Evolutionary conservation across 2,113 vertebrate genomes (phyloP), one percentile per base, ranked within the genome.

Genomic region (Strix uralensis): DNA sequence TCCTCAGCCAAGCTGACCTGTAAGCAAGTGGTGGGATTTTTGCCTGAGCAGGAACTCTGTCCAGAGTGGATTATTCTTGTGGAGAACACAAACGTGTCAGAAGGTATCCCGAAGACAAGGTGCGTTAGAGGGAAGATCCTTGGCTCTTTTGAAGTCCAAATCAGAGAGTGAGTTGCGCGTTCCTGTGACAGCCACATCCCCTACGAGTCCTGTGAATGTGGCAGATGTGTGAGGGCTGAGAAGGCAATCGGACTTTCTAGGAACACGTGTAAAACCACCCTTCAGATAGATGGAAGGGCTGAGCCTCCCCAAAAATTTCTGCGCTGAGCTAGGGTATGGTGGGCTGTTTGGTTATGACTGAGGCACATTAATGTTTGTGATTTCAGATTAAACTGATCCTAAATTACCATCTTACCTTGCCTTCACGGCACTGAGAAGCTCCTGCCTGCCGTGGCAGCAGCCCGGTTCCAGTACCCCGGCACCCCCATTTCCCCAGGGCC

Each of bases 141-240:
- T 42, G 15, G 10, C 9, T 61, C n/a, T 51, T 67, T 10, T 5
- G 34, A 61, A 86, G 47, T 42, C 38, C 62, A 5, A 81, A 85
- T 26, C 30, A 67, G 62, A 26, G 47, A 36, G 52, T 4, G 22
- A 52, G 38, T 22, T 63, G 78, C 14, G 18, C 7, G 2, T 71
- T 42, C 29, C 70, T 51, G 0, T 5, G 17, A 63, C 79, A 90
- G 61, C 19, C 79, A 11, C 55, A 32, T 63, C 22, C 79, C 58
- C 44, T 2, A 0, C 0, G 23, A 44, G 46, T 21, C 46, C 27
- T 9, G 0, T 10, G 42, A 62, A 19, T 11, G 2, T 0, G 15
- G 30, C 40, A 80, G 51, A 13, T 13, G 7, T 0, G 1, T 3
- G 21, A 38, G 52, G 66, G 47, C 22, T 3, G 42, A 71, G 55